Conservation (phyloP, 2,888 invertebrate genomes). For the Sycophila texana region DNA sequence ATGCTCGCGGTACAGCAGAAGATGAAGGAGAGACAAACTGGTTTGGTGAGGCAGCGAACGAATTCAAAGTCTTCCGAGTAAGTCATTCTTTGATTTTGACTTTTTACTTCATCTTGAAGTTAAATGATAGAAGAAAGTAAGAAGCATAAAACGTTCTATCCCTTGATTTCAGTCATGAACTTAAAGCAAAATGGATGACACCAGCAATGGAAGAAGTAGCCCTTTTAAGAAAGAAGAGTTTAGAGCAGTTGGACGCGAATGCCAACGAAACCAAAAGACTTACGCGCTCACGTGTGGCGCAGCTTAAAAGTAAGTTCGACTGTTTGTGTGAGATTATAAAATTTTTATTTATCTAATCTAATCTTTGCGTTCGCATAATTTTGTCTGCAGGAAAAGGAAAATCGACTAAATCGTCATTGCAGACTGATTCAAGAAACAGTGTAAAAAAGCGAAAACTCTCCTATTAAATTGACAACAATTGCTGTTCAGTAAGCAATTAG, state of each 20-base stretch:
- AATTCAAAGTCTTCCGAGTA: slow-evolving; percentile 67
- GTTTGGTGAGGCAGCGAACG: slow-evolving; percentile 64
- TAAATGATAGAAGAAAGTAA: background rate
- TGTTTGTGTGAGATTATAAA: slow-evolving; percentile 3
- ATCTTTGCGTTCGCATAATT: background rate
- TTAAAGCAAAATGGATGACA: slow-evolving; percentile 71
- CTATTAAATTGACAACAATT: slow-evolving; percentile 27
- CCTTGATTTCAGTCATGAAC: slow-evolving; percentile 61
- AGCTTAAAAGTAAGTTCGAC: slow-evolving; percentile 67
- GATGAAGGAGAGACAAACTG: slow-evolving; percentile 78
- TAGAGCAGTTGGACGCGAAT: slow-evolving; percentile 40
- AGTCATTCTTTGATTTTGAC: slow-evolving; percentile 55
- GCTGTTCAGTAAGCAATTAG: slow-evolving; percentile 36
- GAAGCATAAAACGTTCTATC: slow-evolving; percentile 6
- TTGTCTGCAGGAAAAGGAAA: slow-evolving; percentile 30
- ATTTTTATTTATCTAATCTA: slow-evolving; percentile 3
- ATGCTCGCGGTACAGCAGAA: slow-evolving; percentile 83
- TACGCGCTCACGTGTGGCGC: slow-evolving; percentile 69
- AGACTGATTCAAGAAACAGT: slow-evolving; percentile 28
- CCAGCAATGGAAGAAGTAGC: slow-evolving; percentile 72
- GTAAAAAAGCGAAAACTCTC: slow-evolving; percentile 50
- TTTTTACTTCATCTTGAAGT: background rate
- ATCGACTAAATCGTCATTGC: slow-evolving; percentile 30
- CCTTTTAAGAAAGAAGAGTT: slow-evolving; percentile 64
- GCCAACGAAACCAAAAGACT: slow-evolving; percentile 61